Conservation (phyloP, 1,140 invertebrate species). For the Heliconius hewitsoni region DNA sequence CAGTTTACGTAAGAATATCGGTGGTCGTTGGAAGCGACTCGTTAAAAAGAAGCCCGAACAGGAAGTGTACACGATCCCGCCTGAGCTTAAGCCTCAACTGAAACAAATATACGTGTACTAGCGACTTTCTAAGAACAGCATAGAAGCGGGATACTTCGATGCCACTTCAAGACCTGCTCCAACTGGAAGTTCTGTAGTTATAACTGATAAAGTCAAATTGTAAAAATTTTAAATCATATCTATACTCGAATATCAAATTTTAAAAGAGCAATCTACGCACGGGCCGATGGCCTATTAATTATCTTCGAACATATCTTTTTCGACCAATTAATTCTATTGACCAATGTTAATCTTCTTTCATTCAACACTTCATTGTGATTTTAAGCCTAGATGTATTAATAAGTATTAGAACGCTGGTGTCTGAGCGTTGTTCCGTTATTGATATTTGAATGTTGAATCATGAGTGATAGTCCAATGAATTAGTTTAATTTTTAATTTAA, state of each 20-base stretch:
- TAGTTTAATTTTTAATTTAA: constrained; percentile 80
- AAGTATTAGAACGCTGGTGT: constrained; percentile 79
- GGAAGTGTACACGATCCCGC: constrained; percentile 91
- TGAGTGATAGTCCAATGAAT: constrained; percentile 80
- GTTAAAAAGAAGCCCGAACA: constrained; percentile 90
- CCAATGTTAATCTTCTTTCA: constrained; percentile 67
- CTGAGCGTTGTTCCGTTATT: constrained; percentile 73
- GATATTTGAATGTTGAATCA: constrained; percentile 66
- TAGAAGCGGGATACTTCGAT: constrained; percentile 71
- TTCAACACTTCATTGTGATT: constrained; percentile 77
- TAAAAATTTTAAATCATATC: constrained; percentile 54
- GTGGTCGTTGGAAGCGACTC: constrained; percentile 89
- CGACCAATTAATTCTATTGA: constrained; percentile 77
- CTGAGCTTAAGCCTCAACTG: constrained; percentile 91
- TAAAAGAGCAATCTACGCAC: constrained; percentile 49
- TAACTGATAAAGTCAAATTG: constrained; percentile 55
- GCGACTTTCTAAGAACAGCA: constrained; percentile 57
- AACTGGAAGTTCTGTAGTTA: constrained; percentile 63
- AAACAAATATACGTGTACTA: constrained; percentile 95
- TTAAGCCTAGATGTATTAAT: constrained; percentile 79
- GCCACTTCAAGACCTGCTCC: constrained; percentile 58
- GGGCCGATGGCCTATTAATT: constrained; percentile 50
- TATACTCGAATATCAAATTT: constrained; percentile 71
- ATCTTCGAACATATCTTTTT: constrained; percentile 75
- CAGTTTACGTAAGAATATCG: constrained; percentile 90